Evolutionary conservation across 2,797 vertebrate species (phyloP), one percentile per base, ranked within the genome.

Genomic region (Lutra lutra): DNA sequence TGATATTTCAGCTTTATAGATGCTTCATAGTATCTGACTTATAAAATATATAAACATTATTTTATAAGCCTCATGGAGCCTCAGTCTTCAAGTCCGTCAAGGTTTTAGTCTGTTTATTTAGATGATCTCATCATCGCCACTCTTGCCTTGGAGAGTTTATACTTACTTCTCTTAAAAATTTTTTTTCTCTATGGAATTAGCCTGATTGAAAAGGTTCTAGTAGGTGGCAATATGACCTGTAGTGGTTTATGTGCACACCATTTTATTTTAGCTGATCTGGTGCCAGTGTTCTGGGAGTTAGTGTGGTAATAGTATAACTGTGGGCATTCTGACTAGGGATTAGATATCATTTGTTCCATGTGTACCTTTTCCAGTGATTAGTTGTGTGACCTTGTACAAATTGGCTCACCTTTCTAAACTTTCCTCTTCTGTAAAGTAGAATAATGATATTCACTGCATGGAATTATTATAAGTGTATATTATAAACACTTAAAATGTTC

Each of bases 21-120:
- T n/a, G 2, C 85, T 96, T 92, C 23, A 91, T 78, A 96, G 21
- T 70, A 93, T 86, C 25, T 64, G 58, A 91, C 15, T 96, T 95
- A 46, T 46, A 62, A 87, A 94, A 27, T 43, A 89, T 51, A 56
- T 79, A 82, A 82, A 66, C 89, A 64, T 18, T 95, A 77, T 79
- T 64, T 94, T 90, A 58, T 21, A 96, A 83, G 70, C 35, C 32
- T 95, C 20, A 11, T 72, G 72, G 38, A 93, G 25, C 27, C 46
- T 95, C 13, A 51, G 27, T 91, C n/a, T 97, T 86, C 64, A 73
- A 6, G 10, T 95, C 38, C 83, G 32, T n/a, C 56, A 83, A 70
- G 23, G 90, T 54, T 48, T 95, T 86, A 88, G 73, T 92, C 7
- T 9, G 7, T 95, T 79, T 95, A 70, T 29, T 94, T 95, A 88